Percentiles rank a stretch among this genome's conserved stretches.
These are phyloP conservation scores for Mesopsocus fuscifrons DNA, from an alignment of 2,888 invertebrate species.

Conservation along the genomic window DNA sequence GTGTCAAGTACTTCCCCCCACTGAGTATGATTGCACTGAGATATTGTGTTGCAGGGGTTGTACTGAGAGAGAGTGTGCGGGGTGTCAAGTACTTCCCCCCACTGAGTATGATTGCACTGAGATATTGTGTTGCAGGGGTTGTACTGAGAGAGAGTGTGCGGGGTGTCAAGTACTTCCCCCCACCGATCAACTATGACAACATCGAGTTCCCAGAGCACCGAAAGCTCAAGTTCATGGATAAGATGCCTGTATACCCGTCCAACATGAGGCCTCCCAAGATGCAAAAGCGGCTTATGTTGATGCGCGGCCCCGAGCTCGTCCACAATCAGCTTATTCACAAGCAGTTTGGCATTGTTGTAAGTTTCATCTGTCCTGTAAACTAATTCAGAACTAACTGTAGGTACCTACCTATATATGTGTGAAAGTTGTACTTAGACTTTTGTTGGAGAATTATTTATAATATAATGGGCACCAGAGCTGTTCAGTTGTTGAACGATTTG, in stretches of 20 bases:
- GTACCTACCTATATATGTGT: not conserved
- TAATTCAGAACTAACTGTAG: not conserved
- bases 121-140: too few relatives aligned
- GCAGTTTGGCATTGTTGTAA: conserved; percentile 84
- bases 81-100: not conserved
- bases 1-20: not conserved
- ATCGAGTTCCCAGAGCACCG: conserved; percentile 51
- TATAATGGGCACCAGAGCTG: not conserved
- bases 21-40: too few relatives aligned
- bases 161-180: not conserved
- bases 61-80: not conserved
- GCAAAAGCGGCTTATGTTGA: conserved; percentile 61
- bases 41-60: too few relatives aligned
- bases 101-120: too few relatives aligned
- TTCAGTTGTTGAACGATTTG: too few relatives aligned
- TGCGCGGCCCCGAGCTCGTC: conserved; percentile 76
- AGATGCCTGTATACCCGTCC: conserved; percentile 46
- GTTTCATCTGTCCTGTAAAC: conserved; percentile 22
- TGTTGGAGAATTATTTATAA: too few relatives aligned
- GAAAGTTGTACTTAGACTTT: conserved; percentile 8
- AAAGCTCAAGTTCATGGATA: conserved; percentile 50
- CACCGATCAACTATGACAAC: conserved; percentile 28
- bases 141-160: not conserved
- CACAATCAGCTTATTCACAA: conserved; percentile 74
- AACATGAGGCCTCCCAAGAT: conserved; percentile 59